Percentiles rank a stretch among this genome's conserved stretches.
Conservation (phyloP, 2,797 vertebrate species). For the Myotis pilosus region DNA sequence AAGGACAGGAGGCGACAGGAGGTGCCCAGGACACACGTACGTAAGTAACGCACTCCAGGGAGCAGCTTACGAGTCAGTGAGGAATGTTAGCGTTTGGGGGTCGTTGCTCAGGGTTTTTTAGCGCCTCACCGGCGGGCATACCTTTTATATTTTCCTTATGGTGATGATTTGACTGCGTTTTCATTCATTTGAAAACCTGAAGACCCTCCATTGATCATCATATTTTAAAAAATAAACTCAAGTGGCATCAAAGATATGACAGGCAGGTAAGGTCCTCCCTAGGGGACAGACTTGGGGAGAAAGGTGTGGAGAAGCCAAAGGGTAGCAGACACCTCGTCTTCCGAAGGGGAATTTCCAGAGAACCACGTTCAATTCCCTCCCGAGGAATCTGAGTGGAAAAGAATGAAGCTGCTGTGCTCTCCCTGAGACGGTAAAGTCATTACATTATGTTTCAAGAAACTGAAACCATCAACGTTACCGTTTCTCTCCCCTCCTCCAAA, state of each 20-base stretch:
- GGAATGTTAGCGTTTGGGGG: accelerated
- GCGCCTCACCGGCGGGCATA: accelerated
- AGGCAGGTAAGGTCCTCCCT: not conserved
- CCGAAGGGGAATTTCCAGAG: not conserved
- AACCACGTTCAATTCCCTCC: not conserved
- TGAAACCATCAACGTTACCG: not conserved
- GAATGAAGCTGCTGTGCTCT: not conserved
- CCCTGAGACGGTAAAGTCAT: not conserved
- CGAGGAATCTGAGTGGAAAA: not conserved
- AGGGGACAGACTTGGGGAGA: not conserved
- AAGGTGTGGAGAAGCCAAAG: too few species aligned
- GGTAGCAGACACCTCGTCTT: not conserved
- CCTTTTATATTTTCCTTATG: not conserved
- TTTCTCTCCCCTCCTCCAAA: conserved; percentile 20
- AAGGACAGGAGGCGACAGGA: not conserved
- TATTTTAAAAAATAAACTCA: not conserved
- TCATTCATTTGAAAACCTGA: not conserved
- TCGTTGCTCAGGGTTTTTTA: not conserved
- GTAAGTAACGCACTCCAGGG: not conserved
- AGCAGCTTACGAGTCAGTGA: not conserved
- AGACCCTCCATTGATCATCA: not conserved
- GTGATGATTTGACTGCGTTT: not conserved
- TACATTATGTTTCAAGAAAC: not conserved
- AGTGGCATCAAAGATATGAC: not conserved
- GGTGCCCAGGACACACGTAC: not conserved